A percentile compares a stretch with the other conserved stretches of the same genome.
These are phyloP conservation scores for Myripristis murdjan DNA, from an alignment of 2,797 vertebrate genomes.

Conservation along the genomic window DNA sequence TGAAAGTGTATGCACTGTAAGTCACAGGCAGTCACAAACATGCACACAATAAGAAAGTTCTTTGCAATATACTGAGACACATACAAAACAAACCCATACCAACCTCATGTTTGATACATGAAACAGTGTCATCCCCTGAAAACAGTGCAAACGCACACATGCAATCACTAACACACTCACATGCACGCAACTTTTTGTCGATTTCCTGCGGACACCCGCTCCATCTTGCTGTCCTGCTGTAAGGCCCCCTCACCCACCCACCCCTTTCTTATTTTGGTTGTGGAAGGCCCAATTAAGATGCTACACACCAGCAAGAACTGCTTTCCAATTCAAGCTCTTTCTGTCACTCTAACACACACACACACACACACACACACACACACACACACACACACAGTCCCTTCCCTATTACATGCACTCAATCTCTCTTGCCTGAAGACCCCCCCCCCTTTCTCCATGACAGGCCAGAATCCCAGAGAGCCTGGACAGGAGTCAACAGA, in stretches of 20 bases:
- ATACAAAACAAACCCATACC: constrained; percentile 6
- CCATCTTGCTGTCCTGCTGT: constrained; percentile 7
- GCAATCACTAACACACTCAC: not conserved
- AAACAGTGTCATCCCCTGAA: not conserved
- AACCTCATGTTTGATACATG: constrained; percentile 20
- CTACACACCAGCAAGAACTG: constrained; percentile 38
- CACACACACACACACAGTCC: constrained; percentile 21
- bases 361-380: constrained; percentile 17
- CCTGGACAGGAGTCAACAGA: constrained; percentile 72
- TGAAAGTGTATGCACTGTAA: constrained; percentile 8
- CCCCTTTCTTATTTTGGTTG: constrained; percentile 34
- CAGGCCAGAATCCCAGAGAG: constrained; percentile 64
- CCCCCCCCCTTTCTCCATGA: constrained; percentile 46
- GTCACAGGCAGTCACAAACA: constrained; percentile 45
- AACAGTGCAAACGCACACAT: not conserved
- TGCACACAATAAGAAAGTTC: constrained; percentile 45
- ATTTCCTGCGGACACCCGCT: constrained; percentile 19
- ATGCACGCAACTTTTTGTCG: constrained; percentile 22
- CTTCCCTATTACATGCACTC: constrained; percentile 36
- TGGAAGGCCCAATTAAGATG: constrained; percentile 60
- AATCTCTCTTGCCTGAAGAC: constrained; percentile 41
- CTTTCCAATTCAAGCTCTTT: constrained; percentile 36
- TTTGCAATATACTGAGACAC: constrained; percentile 8
- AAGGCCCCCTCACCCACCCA: too few relatives aligned
- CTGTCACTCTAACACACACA: too few relatives aligned